Evolutionary conservation across 1,140 invertebrate genomes (phyloP), one percentile per base, ranked within the genome.

Genomic region (Caerostris extrusa): DNA sequence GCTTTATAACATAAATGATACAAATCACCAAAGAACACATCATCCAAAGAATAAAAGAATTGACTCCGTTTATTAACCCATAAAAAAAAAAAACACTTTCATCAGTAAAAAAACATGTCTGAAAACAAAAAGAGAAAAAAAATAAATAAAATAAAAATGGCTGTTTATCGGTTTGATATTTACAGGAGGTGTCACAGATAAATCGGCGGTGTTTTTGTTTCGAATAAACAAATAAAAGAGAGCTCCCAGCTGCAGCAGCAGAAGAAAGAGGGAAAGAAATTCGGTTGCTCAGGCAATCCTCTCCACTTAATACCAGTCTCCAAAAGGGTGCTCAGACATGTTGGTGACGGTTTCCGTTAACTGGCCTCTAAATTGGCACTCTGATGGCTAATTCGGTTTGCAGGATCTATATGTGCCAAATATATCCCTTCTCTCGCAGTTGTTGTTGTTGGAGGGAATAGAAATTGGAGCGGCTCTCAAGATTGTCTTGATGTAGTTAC

Each of bases 351-450:
- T 85, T 85, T 92, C 90, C 90, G 90, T 92, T 69, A 50, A 50
- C 81, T 67, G 50, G 50, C 17, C 90, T 92, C 90, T 92, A 92
- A 92, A n/a, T n/a, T 92, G 90, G 90, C 58, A 83, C 90, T 92
- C 90, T 56, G 58, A 85, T 92, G 90, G 90, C 77, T 92, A 92
- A 92, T 92, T 92, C 90, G 90, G 71, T 53, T n/a, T 19, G 83
- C 71, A 50, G 71, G 82, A 83, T 83, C 53, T 83, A 58, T 83
- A 83, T 58, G 82, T 55, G 82, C 19, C 57, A 83, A 83, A 58
- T 57, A 58, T 58, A 58, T 58, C 55, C 82, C 12, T 53, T 7
- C 50, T 50, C 71, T 53, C 71, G 61, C 17, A 14, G 10, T 4
- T 57, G 55, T 56, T 56, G 57, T 85, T 85, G 82, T 85, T 85